Conservation (phyloP, 2,888 invertebrate species). For the Electrophaes corylata region DNA sequence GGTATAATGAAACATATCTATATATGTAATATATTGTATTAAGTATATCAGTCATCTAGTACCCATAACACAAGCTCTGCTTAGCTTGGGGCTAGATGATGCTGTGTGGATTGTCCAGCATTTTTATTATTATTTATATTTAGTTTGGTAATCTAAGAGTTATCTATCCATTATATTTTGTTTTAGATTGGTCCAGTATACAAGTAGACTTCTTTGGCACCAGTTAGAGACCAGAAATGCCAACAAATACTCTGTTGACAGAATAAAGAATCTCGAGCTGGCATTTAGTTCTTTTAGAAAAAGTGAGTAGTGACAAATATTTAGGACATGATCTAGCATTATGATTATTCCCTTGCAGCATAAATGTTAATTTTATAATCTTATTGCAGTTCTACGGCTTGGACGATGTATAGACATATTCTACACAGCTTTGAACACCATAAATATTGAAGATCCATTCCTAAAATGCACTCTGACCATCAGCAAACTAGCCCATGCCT, state of each 20-base stretch:
- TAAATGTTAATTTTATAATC: background rate
- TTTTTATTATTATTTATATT: too few species aligned
- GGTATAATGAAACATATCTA: too few species aligned
- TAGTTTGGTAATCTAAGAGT: too few species aligned
- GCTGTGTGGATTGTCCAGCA: too few species aligned
- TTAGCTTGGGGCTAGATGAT: too few species aligned
- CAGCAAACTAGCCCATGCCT: conserved; percentile 90
- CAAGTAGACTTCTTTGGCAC: conserved; percentile 92
- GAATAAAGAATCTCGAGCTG: conserved; percentile 92
- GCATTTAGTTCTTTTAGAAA: conserved; percentile 94
- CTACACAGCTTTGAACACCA: conserved; percentile 88
- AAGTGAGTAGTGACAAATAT: conserved; percentile 83
- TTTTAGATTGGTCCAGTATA: conserved; percentile 92
- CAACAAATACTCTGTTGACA: conserved; percentile 87
- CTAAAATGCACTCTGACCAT: conserved; percentile 89
- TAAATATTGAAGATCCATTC: conserved; percentile 89
- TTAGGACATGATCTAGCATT: background rate
- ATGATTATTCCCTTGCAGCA: too few species aligned
- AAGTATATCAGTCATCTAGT: too few species aligned
- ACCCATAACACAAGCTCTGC: too few species aligned
- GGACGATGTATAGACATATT: conserved; percentile 93
- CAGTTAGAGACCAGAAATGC: conserved; percentile 86
- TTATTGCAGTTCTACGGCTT: conserved; percentile 89
- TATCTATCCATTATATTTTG: background rate
- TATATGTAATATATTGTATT: too few species aligned